These are phyloP conservation scores for Acipenser oxyrinchus DNA, from an alignment of 2,797 vertebrate species.

Conservation along the genomic window DNA sequence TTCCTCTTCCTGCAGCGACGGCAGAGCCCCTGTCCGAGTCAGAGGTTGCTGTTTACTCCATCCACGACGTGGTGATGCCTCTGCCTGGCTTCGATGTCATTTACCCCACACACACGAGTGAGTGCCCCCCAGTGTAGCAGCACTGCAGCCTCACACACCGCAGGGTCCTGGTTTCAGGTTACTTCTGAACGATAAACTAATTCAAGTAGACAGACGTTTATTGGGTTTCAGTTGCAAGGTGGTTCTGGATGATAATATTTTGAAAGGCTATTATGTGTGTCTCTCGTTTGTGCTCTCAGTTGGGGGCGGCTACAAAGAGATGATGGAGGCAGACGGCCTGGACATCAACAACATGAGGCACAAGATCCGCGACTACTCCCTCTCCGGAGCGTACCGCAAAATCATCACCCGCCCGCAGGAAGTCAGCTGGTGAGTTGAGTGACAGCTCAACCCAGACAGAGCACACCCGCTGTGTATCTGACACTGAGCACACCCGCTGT, in stretches of 20 bases:
- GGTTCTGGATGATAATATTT: too few relatives aligned
- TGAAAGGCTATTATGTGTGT: not conserved
- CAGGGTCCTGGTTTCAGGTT: not conserved
- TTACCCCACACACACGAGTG: slow-evolving; percentile 90
- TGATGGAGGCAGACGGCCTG: slow-evolving; percentile 76
- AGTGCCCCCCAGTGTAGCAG: slow-evolving; percentile 30
- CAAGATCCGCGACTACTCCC: slow-evolving; percentile 90
- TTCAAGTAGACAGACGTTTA: too few relatives aligned
- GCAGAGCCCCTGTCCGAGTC: slow-evolving; percentile 73
- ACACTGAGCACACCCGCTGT: too few relatives aligned
- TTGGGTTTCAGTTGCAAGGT: too few relatives aligned
- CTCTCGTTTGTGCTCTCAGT: slow-evolving; percentile 51
- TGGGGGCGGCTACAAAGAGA: slow-evolving; percentile 80
- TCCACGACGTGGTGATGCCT: slow-evolving; percentile 93
- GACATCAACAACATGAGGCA: slow-evolving; percentile 95
- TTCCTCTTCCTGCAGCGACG: slow-evolving; percentile 51
- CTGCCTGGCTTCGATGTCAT: slow-evolving; percentile 92
- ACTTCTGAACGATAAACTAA: too few relatives aligned
- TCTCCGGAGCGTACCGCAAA: slow-evolving; percentile 90
- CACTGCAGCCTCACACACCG: not conserved
- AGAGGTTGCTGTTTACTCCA: slow-evolving; percentile 65
- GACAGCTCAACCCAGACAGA: too few relatives aligned
- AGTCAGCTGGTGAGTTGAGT: slow-evolving; percentile 76
- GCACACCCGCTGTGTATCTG: too few relatives aligned
- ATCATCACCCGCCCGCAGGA: slow-evolving; percentile 83